Percentiles rank a stretch among this genome's conserved stretches.
phyloP scores from a whole-genome alignment of 1,140 invertebrate species.

The Triops cancriformis region DNA sequence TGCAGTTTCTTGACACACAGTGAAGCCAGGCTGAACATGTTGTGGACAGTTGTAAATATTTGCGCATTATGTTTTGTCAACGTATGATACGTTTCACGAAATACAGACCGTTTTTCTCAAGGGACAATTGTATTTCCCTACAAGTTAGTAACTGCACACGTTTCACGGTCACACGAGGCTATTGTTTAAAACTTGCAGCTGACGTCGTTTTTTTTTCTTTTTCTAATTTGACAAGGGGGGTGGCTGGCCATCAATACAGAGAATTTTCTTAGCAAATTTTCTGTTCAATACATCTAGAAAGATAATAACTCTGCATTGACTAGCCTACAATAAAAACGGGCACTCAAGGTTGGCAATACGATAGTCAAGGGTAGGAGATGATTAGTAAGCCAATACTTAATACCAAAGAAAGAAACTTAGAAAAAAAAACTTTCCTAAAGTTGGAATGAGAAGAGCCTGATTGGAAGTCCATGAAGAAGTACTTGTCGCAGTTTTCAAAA shows the following conservation, averaged over 20 bases:
- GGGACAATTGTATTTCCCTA: slow-evolving; percentile 4
- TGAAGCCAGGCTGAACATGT: slow-evolving; percentile 36
- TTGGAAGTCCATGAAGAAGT: background rate
- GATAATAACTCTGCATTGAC: background rate
- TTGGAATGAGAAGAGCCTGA: slow-evolving; percentile 13
- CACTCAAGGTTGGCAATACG: background rate
- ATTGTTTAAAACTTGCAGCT: slow-evolving; percentile 6
- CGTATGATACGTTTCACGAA: slow-evolving; percentile 15
- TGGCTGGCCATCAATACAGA: slow-evolving; percentile 15
- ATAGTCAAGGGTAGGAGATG: background rate
- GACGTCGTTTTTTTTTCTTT: slow-evolving; percentile 13
- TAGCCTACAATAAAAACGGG: background rate
- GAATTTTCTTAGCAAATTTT: slow-evolving; percentile 1
- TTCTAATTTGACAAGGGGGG: too few species aligned
- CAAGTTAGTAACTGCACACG: slow-evolving; percentile 7
- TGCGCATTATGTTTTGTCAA: background rate
- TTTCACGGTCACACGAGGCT: slow-evolving; percentile 17
- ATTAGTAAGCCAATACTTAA: background rate
- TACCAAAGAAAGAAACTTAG: background rate
- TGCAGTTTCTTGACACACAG: slow-evolving; percentile 82
- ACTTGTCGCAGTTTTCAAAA: background rate
- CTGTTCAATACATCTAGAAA: background rate
- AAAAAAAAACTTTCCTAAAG: background rate
- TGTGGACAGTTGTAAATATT: background rate
- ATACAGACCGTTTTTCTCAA: slow-evolving; percentile 3